Percentiles rank a stretch among this genome's conserved stretches.
These are phyloP conservation scores for Oryzias sinensis DNA, from an alignment of 2,797 vertebrate species.

Conservation along the genomic window DNA sequence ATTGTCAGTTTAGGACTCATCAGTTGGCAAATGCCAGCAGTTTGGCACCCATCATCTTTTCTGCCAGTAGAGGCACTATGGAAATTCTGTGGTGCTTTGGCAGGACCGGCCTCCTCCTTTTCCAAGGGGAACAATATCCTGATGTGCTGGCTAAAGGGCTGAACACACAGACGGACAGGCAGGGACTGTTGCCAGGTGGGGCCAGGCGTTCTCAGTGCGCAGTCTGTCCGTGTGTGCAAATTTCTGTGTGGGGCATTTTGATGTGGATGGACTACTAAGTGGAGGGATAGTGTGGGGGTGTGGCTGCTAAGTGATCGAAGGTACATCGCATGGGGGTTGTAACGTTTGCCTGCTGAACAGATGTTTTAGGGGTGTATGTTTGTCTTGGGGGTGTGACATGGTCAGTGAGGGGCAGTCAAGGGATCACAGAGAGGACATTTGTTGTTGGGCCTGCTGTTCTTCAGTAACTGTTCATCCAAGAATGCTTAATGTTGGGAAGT, in stretches of 20 bases:
- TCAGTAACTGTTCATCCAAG: slow-evolving; percentile 26
- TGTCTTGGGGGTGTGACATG: slow-evolving; percentile 68
- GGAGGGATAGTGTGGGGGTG: slow-evolving; percentile 55
- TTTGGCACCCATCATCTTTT: slow-evolving; percentile 49
- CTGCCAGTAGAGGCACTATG: slow-evolving; percentile 45
- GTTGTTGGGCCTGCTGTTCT: slow-evolving; percentile 50
- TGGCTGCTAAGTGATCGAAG: slow-evolving; percentile 50
- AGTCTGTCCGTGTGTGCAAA: slow-evolving; percentile 35
- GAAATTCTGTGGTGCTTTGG: slow-evolving; percentile 54
- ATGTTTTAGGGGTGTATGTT: slow-evolving; percentile 73
- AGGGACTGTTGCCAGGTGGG: slow-evolving; percentile 53
- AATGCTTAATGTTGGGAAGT: slow-evolving; percentile 22
- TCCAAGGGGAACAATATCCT: slow-evolving; percentile 40
- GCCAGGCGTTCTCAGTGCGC: slow-evolving; percentile 24
- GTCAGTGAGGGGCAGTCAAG: slow-evolving; percentile 67
- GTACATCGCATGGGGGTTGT: slow-evolving; percentile 37
- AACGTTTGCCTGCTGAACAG: slow-evolving; percentile 62
- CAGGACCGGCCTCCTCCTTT: slow-evolving; percentile 28
- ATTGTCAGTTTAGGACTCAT: slow-evolving; percentile 28
- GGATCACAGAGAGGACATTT: slow-evolving; percentile 54
- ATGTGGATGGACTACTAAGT: slow-evolving; percentile 59
- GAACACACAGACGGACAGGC: slow-evolving; percentile 68
- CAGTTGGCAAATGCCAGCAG: slow-evolving; percentile 44
- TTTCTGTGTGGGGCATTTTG: slow-evolving; percentile 27
- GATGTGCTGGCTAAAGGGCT: slow-evolving; percentile 57